A percentile compares a stretch with the other conserved stretches of the same genome.
These are phyloP conservation scores for Fratercula arctica DNA, from an alignment of 2,797 vertebrate genomes.

Conservation along the genomic window DNA sequence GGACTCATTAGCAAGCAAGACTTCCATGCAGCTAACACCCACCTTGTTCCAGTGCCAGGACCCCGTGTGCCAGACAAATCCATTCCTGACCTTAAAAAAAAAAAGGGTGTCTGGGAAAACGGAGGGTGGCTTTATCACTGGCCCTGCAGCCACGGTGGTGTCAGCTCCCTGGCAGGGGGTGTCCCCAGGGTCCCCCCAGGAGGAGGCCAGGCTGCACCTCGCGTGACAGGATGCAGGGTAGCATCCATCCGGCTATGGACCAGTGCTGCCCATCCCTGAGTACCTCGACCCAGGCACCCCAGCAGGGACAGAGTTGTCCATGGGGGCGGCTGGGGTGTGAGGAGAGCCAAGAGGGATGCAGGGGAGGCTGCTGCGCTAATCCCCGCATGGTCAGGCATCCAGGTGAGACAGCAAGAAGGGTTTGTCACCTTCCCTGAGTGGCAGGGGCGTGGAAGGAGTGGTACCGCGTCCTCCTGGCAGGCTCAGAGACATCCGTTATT, in stretches of 20 bases:
- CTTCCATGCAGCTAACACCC: background rate
- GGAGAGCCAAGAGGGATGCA: background rate
- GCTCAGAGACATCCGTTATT: background rate
- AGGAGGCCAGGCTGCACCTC: background rate
- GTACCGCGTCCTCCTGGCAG: background rate
- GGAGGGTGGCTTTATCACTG: rapidly evolving
- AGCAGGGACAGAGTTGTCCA: background rate
- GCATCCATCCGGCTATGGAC: background rate
- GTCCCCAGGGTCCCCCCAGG: background rate
- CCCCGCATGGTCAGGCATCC: rapidly evolving
- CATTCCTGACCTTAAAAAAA: background rate
- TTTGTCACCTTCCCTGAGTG: background rate
- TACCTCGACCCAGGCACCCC: background rate
- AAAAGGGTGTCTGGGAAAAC: background rate
- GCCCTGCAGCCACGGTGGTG: background rate
- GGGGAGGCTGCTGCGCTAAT: background rate
- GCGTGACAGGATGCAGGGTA: background rate
- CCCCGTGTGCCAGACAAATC: background rate
- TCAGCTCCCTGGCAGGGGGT: background rate
- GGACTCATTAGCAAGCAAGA: background rate
- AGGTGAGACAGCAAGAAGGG: background rate
- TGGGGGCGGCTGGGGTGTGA: background rate
- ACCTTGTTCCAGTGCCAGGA: background rate
- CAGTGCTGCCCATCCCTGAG: background rate
- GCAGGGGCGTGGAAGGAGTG: background rate